These are phyloP conservation scores for Platysteira castanea DNA, from an alignment of 2,113 vertebrate genomes.

Conservation along the genomic window DNA sequence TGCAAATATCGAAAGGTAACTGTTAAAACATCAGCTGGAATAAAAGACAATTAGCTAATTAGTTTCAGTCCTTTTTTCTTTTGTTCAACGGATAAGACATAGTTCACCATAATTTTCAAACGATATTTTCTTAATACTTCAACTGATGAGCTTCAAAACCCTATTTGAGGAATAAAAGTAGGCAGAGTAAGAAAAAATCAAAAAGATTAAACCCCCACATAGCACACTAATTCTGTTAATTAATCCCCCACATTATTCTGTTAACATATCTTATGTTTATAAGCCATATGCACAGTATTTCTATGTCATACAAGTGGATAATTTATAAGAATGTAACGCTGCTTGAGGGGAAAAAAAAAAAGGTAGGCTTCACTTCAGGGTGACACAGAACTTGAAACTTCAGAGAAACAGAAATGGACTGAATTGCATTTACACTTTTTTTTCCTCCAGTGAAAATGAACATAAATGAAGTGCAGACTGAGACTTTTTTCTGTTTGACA, in stretches of 20 bases:
- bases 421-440: neutral
- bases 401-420: neutral
- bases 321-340: neutral
- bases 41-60: neutral
- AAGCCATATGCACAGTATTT: neutral
- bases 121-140: neutral
- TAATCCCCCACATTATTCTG: no score
- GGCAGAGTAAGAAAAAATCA: neutral
- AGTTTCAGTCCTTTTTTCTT: neutral
- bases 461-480: neutral
- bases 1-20: neutral
- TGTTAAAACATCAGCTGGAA: neutral
- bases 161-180: neutral
- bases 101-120: neutral
- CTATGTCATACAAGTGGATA: neutral
- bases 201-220: neutral
- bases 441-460: neutral
- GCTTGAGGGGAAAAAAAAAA: neutral
- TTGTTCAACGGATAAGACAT: neutral
- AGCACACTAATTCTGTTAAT: neutral
- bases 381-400: neutral
- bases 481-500: neutral
- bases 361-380: neutral
- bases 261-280: neutral
- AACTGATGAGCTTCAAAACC: neutral